A percentile compares a stretch with the other conserved stretches of the same genome.
phyloP scores from a whole-genome alignment of 2,888 invertebrate genomes.

The Encarsia formosa region DNA sequence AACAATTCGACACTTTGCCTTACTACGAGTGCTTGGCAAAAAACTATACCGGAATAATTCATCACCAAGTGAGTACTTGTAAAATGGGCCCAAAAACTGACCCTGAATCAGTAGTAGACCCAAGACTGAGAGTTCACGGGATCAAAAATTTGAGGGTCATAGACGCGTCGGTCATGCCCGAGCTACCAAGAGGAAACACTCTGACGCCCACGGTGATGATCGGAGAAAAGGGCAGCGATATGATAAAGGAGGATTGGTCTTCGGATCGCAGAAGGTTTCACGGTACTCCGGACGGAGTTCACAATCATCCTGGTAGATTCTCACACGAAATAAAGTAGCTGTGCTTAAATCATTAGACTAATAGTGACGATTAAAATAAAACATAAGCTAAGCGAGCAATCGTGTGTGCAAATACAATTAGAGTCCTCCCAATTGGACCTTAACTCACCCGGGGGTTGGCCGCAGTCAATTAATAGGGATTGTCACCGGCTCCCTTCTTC shows the following conservation, averaged over 20 bases:
- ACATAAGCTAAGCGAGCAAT: too few species aligned
- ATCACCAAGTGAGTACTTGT: conserved; percentile 44
- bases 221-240: conserved; percentile 54
- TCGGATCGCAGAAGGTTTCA: too few species aligned
- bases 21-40: conserved; percentile 17
- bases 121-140: conserved; percentile 49
- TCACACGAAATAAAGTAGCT: too few species aligned
- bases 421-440: too few species aligned
- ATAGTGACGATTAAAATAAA: too few species aligned
- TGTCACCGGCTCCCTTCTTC: conserved; percentile 2
- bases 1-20: conserved; percentile 2
- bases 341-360: too few species aligned
- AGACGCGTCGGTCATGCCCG: conserved; percentile 56
- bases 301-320: too few species aligned
- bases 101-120: conserved; percentile 47
- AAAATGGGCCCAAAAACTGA: conserved; percentile 49
- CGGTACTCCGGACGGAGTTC: too few species aligned
- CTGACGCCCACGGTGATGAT: conserved; percentile 55
- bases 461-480: conserved; percentile 26
- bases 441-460: too few species aligned
- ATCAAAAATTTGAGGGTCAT: conserved; percentile 52
- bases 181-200: conserved; percentile 53
- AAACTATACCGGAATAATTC: not conserved
- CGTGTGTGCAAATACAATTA: too few species aligned
- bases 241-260: conserved; percentile 49